phyloP scores from a whole-genome alignment of 2,888 invertebrate species.

The Caenorhabditis plicata region DNA sequence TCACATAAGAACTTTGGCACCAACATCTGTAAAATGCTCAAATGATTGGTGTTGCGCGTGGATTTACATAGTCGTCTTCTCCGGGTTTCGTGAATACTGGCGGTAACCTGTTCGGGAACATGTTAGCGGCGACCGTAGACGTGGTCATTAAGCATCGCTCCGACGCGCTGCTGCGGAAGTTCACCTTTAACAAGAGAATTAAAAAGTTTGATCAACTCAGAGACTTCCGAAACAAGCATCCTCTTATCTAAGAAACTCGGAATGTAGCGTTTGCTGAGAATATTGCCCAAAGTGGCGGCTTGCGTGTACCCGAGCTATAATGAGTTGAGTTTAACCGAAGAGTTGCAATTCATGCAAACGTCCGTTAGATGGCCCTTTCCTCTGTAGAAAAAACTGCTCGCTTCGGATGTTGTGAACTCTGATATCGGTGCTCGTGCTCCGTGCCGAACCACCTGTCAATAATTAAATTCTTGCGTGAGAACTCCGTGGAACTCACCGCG shows the following conservation, averaged over 20 bases:
- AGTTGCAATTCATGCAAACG: constrained; percentile 11
- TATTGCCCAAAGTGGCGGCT: constrained; percentile 22
- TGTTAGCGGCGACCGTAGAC: constrained; percentile 7
- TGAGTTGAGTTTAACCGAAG: constrained; percentile 2
- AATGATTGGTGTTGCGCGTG: background rate
- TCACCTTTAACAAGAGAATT: no score
- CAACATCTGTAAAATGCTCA: constrained; percentile 13
- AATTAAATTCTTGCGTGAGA: background rate
- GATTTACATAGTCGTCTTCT: constrained; percentile 18
- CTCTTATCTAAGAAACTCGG: constrained; percentile 18
- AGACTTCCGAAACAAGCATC: constrained; percentile 26
- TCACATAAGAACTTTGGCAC: constrained; percentile 16
- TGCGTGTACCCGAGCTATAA: constrained; percentile 28
- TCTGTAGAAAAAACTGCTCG: constrained; percentile 29
- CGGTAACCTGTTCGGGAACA: constrained; percentile 25
- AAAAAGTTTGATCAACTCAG: constrained; percentile 1
- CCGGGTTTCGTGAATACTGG: constrained; percentile 15
- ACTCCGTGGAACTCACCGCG: constrained; percentile 11
- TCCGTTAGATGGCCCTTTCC: constrained; percentile 42
- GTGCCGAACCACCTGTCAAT: constrained; percentile 34
- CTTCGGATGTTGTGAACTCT: constrained; percentile 28
- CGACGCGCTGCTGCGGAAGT: constrained; percentile 23
- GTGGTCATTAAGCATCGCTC: constrained; percentile 38
- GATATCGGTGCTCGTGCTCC: constrained; percentile 38
- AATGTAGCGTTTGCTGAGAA: constrained; percentile 21